Evolutionary conservation across 2,888 invertebrate species (phyloP).

Genomic region (Trichopoda pennipes): DNA sequence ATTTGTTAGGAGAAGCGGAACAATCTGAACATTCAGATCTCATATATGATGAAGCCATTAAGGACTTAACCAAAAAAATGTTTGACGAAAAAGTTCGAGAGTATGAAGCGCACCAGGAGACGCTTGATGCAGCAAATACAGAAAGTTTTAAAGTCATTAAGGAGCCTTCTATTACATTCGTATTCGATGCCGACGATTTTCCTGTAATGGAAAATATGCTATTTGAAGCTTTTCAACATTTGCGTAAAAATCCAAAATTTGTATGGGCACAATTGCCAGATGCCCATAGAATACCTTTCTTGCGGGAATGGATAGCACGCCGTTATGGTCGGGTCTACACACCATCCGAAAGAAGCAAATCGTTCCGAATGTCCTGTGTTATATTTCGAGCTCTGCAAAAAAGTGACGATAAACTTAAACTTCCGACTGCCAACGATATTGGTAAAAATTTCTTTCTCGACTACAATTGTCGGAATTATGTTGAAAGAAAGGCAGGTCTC

Average conservation of each 20-base stretch:
- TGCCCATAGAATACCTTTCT: conserved; percentile 73
- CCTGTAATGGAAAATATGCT: conserved; percentile 74
- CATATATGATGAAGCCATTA: conserved; percentile 61
- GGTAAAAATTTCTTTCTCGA: conserved; percentile 57
- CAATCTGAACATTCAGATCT: not conserved
- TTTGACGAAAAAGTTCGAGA: conserved; percentile 63
- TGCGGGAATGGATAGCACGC: conserved; percentile 74
- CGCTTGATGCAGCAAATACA: conserved; percentile 17
- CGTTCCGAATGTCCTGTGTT: conserved; percentile 55
- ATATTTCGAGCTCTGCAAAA: conserved; percentile 70
- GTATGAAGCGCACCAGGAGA: conserved; percentile 51
- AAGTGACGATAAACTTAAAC: conserved; percentile 42
- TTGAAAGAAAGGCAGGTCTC: conserved; percentile 68
- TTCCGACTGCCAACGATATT: conserved; percentile 67
- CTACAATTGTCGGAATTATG: conserved; percentile 69
- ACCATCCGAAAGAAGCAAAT: conserved; percentile 59
- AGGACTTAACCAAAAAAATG: conserved; percentile 60
- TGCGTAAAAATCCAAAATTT: conserved; percentile 74
- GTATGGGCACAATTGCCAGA: conserved; percentile 76
- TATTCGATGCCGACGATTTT: conserved; percentile 73
- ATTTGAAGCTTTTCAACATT: conserved; percentile 70
- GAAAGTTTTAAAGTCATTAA: conserved; percentile 2
- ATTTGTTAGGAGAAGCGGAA: conserved; percentile 55
- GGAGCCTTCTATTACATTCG: conserved; percentile 45
- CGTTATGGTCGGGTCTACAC: conserved; percentile 76